Evolutionary conservation across 2,888 invertebrate genomes (phyloP).

Genomic region (Ceriagrion tenellum): DNA sequence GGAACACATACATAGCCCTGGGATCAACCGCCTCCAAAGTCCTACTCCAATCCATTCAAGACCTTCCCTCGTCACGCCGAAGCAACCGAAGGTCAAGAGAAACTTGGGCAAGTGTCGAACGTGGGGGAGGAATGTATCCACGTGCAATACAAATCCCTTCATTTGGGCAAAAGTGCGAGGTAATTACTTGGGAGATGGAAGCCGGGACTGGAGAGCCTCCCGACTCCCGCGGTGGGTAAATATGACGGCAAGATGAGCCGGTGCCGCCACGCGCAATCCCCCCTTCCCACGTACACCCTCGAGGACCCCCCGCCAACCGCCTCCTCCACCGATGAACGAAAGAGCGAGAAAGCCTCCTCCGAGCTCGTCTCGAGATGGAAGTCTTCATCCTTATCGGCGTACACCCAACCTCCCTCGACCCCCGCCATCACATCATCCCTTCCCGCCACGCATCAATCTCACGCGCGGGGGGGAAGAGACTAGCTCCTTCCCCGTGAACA

Average conservation of each 20-base stretch:
- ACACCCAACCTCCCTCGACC: not conserved
- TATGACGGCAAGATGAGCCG: not conserved
- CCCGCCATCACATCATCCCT: not conserved
- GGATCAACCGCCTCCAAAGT: not conserved
- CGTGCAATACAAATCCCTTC: not conserved
- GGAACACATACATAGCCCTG: not conserved
- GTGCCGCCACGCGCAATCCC: not conserved
- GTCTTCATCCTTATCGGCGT: not conserved
- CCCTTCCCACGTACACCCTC: not conserved
- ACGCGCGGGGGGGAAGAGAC: not conserved
- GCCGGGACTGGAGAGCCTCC: not conserved
- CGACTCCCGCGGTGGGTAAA: not conserved
- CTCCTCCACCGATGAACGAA: not conserved
- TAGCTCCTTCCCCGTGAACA: not conserved
- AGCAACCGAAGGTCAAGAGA: not conserved
- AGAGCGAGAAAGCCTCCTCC: not conserved
- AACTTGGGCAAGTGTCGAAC: not conserved
- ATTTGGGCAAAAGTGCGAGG: constrained; percentile 28
- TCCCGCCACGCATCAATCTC: not conserved
- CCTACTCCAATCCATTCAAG: not conserved
- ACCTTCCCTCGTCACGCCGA: not conserved
- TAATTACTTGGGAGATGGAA: not conserved
- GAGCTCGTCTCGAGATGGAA: not conserved
- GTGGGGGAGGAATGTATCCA: not conserved
- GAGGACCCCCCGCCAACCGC: not conserved